Evolutionary conservation across 2,888 invertebrate genomes (phyloP), one percentile per base, ranked within the genome.

Genomic region (Conops quadrifasciatus): DNA sequence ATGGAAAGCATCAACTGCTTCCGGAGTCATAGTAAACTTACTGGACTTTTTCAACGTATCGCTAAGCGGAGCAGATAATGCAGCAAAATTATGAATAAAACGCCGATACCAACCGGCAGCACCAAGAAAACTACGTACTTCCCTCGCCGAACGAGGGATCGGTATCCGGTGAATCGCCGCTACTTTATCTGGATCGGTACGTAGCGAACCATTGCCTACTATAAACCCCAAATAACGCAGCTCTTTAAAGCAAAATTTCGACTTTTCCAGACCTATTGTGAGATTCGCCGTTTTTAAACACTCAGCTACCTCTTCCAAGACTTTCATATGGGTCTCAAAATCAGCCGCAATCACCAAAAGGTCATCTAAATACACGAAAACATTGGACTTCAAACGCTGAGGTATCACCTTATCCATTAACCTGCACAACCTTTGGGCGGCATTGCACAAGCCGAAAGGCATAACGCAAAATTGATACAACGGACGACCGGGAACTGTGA

Each of bases 391-490:
- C 11, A 67, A 71, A 62, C 13, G 53, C 53, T 51, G 62, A 3
- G 76, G 77, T 2, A 77, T 72, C 0, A 78, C 72, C 21, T 72
- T 71, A 64, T 78, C 77, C 68, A 79, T 73, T 16, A 79, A 56
- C 1, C 77, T 60, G 63, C 77, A 78, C 9, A 74, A n/a, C 1
- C 73, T 49, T 30, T 75, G 73, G 1, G 74, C 72, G 16, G 73
- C 72, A 7, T 72, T 72, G 26, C 70, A 66, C 24, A 71, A 47
- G 13, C 72, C 74, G 49, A 73, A 73, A 13, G 72, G 74, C 70
- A 74, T 74, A 7, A 72, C 70, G 7, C 45, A 62, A 59, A 72
- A 67, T 21, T 74, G 72, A 45, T 74, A 73, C 16, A 74, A 63
- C 1, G 72, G 69, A 30, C 72, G 60, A 13, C 71, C 71, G 19